Evolutionary conservation across 2,113 vertebrate species (phyloP).

Genomic region (Gopherus evgoodei): DNA sequence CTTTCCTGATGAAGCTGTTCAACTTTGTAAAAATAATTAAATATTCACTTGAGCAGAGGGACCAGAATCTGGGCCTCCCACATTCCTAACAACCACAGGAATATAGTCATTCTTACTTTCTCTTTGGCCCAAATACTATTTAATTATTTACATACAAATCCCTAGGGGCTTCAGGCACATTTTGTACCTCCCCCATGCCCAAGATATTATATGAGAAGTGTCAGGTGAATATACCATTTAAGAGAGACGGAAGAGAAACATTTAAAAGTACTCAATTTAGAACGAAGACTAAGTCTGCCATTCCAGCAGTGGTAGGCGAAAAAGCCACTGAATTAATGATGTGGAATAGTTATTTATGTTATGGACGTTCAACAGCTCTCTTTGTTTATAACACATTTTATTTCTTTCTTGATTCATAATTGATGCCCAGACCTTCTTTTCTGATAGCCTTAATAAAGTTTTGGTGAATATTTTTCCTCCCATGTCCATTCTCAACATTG

Average conservation of each 20-base stretch:
- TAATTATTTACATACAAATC: neutral
- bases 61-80: neutral
- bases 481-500: neutral
- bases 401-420: neutral
- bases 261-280: neutral
- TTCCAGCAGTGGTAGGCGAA: neutral
- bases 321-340: neutral
- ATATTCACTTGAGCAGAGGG: neutral
- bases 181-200: neutral
- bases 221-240: neutral
- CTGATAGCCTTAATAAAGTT: neutral
- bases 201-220: neutral
- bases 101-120: neutral
- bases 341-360: neutral
- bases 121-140: neutral
- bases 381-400: neutral
- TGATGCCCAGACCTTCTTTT: neutral
- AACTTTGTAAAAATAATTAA: neutral
- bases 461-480: neutral
- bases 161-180: neutral
- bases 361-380: neutral
- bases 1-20: neutral
- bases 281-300: neutral
- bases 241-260: neutral
- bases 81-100: neutral